Conservation (phyloP, 2,888 invertebrate species). For the Cyaniris semiargus region DNA sequence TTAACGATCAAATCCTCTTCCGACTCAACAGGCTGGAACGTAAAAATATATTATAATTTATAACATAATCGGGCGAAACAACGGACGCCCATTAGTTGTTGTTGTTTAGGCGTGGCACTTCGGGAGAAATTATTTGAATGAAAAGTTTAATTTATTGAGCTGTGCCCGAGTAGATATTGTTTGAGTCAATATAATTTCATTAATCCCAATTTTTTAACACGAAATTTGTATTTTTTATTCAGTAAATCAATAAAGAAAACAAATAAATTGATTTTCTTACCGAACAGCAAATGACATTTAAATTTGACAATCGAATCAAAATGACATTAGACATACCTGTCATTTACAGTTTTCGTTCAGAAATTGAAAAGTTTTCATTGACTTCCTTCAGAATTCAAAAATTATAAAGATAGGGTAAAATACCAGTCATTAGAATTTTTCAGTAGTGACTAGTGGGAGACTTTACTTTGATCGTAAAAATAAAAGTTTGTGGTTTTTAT, state of each 20-base stretch:
- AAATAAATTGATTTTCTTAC: slow-evolving; percentile 27
- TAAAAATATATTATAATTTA: slow-evolving; percentile 35
- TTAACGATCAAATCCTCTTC: slow-evolving; percentile 79
- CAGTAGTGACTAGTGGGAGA: too few relatives aligned
- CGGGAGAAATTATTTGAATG: slow-evolving; percentile 59
- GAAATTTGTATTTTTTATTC: background rate
- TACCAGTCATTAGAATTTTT: too few relatives aligned
- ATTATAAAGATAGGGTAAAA: too few relatives aligned
- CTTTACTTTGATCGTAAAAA: too few relatives aligned
- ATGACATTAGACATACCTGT: background rate
- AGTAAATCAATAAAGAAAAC: background rate
- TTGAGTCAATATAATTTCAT: background rate
- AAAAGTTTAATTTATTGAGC: slow-evolving; percentile 47
- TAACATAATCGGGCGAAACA: slow-evolving; percentile 29
- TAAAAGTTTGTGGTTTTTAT: too few relatives aligned
- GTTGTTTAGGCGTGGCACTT: slow-evolving; percentile 69
- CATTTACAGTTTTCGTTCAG: background rate
- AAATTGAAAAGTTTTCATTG: background rate
- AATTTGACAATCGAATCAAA: background rate
- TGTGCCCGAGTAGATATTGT: slow-evolving; percentile 13
- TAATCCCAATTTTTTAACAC: background rate
- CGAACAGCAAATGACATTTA: slow-evolving; percentile 21
- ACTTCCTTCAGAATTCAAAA: too few relatives aligned
- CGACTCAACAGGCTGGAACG: slow-evolving; percentile 68
- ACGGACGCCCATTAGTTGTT: slow-evolving; percentile 43